Base-by-base conservation (phyloP, 2,888 invertebrate species). In the Lacanobia wlatinum region DNA sequence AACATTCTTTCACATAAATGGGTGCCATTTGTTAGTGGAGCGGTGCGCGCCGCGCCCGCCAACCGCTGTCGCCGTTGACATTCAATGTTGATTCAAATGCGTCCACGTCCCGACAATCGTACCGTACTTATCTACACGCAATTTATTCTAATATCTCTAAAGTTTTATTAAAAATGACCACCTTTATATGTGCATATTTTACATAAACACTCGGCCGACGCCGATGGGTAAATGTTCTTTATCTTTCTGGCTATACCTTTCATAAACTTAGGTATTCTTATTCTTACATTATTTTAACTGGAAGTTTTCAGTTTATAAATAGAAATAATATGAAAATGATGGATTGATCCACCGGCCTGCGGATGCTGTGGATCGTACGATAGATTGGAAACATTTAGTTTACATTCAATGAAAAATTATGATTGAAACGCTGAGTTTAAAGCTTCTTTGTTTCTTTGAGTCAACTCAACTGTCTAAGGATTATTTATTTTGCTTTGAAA, bases 1-100 rank as follows among this genome's bases (percentile, higher is more conserved):
- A 86, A 81, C 86, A 88, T 86, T 83, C 87, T 78, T 87, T 86
- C 82, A 77, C 82, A 80, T 81, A 86, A 85, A 86, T 87, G 80
- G 82, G 69, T 70, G 75, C 76, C 83, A 87, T 87, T 87, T 87
- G 86, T 88, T 84, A 85, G 80, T 71, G 62, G 73, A 76, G 66
- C 55, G 55, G 18, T 46, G 69, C 59, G 66, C 65, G 48, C 69
- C 80, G 73, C 28, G 3, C 46, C 70, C 76, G 73, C 79, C 73
- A 78, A 73, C 84, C 85, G 80, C 77, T 76, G 76, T 80, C 78
- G 73, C 70, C 74, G 82, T 78, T 86, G 84, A 87, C 86, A 83
- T 84, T 78, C 87, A 79, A 84, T 84, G 86, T 86, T 82, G 87
- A 84, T 82, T 84, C 87, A 84, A 86, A 87, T 84, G 80, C 76